phyloP scores from a whole-genome alignment of 2,113 vertebrate genomes.

The Nannobrachium achirus region DNA sequence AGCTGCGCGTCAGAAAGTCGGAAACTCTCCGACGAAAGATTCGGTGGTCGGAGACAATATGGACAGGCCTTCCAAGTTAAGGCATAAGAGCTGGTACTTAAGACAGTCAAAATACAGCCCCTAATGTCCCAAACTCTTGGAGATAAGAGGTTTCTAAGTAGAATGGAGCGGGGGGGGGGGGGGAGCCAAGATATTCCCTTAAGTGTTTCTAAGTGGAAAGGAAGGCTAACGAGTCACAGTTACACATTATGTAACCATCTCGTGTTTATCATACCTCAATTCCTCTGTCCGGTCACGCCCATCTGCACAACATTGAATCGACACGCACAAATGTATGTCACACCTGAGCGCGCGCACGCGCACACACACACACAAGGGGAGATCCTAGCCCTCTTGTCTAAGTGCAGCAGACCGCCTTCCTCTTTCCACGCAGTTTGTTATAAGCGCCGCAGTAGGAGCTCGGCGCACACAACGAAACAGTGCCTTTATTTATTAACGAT shows the following conservation, averaged over 20 bases:
- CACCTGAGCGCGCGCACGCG: constrained; percentile 44
- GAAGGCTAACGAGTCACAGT: background rate
- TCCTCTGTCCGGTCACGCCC: constrained; percentile 83
- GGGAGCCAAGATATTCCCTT: constrained; percentile 51
- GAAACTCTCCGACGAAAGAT: too few relatives aligned
- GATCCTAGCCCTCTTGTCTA: constrained; percentile 75
- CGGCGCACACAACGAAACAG: constrained; percentile 85
- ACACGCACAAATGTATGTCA: constrained; percentile 24
- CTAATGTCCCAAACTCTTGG: too few relatives aligned
- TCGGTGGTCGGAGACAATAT: too few relatives aligned
- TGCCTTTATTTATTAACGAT: constrained; percentile 92
- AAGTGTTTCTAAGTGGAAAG: constrained; percentile 23
- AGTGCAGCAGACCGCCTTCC: constrained; percentile 22
- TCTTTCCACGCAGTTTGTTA: constrained; percentile 86
- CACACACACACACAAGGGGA: constrained; percentile 80
- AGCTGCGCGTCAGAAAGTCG: too few relatives aligned
- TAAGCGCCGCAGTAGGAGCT: too few relatives aligned
- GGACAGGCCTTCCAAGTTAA: too few relatives aligned
- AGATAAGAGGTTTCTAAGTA: too few relatives aligned
- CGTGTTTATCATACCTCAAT: constrained; percentile 24
- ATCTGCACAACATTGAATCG: constrained; percentile 76
- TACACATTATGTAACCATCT: background rate
- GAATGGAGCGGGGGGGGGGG: too few relatives aligned
- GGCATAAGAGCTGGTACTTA: too few relatives aligned
- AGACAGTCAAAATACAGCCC: too few relatives aligned